phyloP scores from a whole-genome alignment of 2,888 invertebrate genomes.

The Callinectes sapidus region DNA sequence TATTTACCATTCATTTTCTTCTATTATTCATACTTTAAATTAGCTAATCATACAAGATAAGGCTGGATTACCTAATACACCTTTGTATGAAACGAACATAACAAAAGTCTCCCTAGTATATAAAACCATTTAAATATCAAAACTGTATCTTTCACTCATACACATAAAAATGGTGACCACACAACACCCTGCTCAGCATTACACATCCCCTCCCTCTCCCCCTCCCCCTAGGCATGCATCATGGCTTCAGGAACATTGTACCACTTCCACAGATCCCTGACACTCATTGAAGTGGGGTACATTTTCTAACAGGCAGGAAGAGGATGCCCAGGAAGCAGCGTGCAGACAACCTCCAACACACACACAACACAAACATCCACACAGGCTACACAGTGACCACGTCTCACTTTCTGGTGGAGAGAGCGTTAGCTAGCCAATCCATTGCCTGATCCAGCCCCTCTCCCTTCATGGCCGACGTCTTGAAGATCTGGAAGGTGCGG shows the following conservation, averaged over 20 bases:
- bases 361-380: slow-evolving; percentile 9
- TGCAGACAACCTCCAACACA: slow-evolving; percentile 34
- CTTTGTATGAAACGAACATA: slow-evolving; percentile 43
- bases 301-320: slow-evolving; percentile 13
- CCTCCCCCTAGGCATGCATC: slow-evolving; percentile 16
- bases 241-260: background rate
- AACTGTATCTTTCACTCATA: slow-evolving; percentile 47
- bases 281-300: slow-evolving; percentile 12
- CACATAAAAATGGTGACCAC: slow-evolving; percentile 45
- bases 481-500: slow-evolving; percentile 99
- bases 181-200: background rate
- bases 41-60: slow-evolving; percentile 18
- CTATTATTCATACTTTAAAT: background rate
- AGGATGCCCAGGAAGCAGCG: slow-evolving; percentile 8
- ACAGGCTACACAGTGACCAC: slow-evolving; percentile 12
- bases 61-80: slow-evolving; percentile 34
- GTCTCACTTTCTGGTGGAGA: slow-evolving; percentile 78
- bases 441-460: slow-evolving; percentile 75
- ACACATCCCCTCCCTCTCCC: background rate
- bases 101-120: slow-evolving; percentile 42
- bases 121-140: slow-evolving; percentile 52
- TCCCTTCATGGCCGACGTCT: slow-evolving; percentile 98
- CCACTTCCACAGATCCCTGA: background rate
- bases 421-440: slow-evolving; percentile 45
- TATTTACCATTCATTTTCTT: slow-evolving; percentile 12